Percentiles rank a stretch among this genome's conserved stretches.
These are phyloP conservation scores for Tyto alba DNA, from an alignment of 2,113 vertebrate species.

Conservation along the genomic window DNA sequence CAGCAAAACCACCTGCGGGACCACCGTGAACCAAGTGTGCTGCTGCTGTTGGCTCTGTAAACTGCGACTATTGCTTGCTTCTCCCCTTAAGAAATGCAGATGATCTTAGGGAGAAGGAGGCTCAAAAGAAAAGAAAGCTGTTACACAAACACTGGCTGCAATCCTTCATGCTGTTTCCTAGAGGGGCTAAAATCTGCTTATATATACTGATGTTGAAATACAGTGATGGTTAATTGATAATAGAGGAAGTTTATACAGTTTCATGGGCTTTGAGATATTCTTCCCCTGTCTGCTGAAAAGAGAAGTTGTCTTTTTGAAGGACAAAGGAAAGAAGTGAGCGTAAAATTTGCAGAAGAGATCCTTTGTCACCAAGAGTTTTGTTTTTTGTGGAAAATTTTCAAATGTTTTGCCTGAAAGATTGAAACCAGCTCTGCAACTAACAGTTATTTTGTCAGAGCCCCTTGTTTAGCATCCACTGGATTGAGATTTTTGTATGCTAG, in stretches of 20 bases:
- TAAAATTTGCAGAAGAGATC: not conserved
- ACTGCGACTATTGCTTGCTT: not conserved
- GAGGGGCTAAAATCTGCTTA: not conserved
- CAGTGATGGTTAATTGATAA: not conserved
- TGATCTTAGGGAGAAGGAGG: not conserved
- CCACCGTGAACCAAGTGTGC: accelerated
- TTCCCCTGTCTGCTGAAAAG: not conserved
- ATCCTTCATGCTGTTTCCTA: not conserved
- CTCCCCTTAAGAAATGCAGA: not conserved
- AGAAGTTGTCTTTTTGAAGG: not conserved
- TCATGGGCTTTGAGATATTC: not conserved
- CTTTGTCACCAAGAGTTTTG: not conserved
- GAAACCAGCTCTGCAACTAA: not conserved
- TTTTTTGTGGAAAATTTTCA: not conserved
- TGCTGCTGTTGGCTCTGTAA: not conserved
- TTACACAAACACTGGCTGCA: not conserved
- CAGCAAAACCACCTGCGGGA: not conserved
- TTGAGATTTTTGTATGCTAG: not conserved
- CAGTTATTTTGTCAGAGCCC: not conserved
- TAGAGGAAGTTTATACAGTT: not conserved
- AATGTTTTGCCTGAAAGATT: not conserved
- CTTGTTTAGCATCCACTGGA: not conserved
- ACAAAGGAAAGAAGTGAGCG: not conserved
- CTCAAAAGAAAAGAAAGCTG: not conserved
- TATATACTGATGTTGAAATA: not conserved